Evolutionary conservation across 2,797 vertebrate species (phyloP).

Genomic region (Crenuchus spilurus): DNA sequence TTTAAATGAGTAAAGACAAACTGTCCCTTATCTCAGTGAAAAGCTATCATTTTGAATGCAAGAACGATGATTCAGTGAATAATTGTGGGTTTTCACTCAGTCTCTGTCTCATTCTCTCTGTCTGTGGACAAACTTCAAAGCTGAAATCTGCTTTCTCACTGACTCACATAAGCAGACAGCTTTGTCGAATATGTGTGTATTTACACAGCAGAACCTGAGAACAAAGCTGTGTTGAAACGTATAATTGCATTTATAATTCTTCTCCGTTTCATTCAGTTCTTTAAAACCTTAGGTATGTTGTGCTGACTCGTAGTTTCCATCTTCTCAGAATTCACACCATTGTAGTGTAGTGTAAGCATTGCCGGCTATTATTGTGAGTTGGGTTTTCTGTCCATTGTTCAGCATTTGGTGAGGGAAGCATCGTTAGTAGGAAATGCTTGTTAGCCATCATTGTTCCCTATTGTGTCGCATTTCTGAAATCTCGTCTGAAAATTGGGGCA

Average conservation of each 20-base stretch:
- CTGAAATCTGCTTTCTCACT: neutral
- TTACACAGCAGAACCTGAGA: neutral
- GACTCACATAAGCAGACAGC: neutral
- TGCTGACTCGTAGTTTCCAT: neutral
- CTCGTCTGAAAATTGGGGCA: too few relatives aligned
- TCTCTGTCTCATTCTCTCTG: slow-evolving; percentile 11
- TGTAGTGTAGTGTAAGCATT: too few relatives aligned
- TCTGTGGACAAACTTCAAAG: slow-evolving; percentile 17
- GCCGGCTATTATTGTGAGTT: too few relatives aligned
- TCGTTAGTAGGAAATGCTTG: too few relatives aligned
- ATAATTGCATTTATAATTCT: neutral
- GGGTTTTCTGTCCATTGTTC: too few relatives aligned
- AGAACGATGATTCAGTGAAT: slow-evolving; percentile 19
- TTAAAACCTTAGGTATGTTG: neutral
- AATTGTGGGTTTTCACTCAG: slow-evolving; percentile 15
- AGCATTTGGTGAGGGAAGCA: too few relatives aligned
- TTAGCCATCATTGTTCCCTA: too few relatives aligned
- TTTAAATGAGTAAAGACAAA: slow-evolving; percentile 35
- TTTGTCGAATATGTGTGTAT: neutral
- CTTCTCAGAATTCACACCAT: neutral
- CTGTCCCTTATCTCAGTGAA: slow-evolving; percentile 46
- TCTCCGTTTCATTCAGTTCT: neutral
- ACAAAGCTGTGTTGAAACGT: neutral
- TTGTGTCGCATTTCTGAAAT: too few relatives aligned
- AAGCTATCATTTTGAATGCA: slow-evolving; percentile 46